Evolutionary conservation across 1,140 invertebrate genomes (phyloP), one percentile per base, ranked within the genome.

Genomic region (Drepana arcuata): DNA sequence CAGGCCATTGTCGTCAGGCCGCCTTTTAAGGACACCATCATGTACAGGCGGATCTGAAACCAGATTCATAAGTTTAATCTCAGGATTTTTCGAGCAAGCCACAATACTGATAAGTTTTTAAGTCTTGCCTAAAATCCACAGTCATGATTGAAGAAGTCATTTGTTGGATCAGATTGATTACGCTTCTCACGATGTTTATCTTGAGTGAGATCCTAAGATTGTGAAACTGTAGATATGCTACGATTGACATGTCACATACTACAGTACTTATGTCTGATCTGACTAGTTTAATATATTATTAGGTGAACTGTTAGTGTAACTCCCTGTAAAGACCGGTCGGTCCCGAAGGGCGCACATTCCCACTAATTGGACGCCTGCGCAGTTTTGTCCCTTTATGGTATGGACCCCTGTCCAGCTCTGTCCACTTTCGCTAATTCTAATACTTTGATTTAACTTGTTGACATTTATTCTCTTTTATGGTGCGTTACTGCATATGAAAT

Each of bases 301-400:
- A n/a, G n/a, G n/a, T n/a, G n/a, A n/a, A n/a, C n/a, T n/a, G n/a
- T 2, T 12, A 9, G 18, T 39, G 47, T 38, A 57, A 44, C 66
- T 51, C 36, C 59, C 70, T 71, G 68, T 74, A 52, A 59, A 40
- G 41, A 36, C 35, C 23, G n/a, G n/a, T 26, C 18, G 23, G 48
- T 52, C 40, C 50, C 42, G 41, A 58, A 55, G 54, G 57, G 45
- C 56, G 53, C 54, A 48, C 71, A 73, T 79, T 75, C 74, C 74
- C 39, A 68, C 65, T 79, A 79, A 79, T 79, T 79, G 71, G 68
- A 61, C 46, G 69, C 61, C 58, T 63, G 68, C 49, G 49, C 61
- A 53, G 38, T 41, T 41, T 40, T 40, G 42, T n/a, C 65, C 64
- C 49, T 43, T 34, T 73, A 74, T 66, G 73, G 70, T 45, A 48